Evolutionary conservation across 2,888 invertebrate genomes (phyloP), one percentile per base, ranked within the genome.

Genomic region (Arctia plantaginis): DNA sequence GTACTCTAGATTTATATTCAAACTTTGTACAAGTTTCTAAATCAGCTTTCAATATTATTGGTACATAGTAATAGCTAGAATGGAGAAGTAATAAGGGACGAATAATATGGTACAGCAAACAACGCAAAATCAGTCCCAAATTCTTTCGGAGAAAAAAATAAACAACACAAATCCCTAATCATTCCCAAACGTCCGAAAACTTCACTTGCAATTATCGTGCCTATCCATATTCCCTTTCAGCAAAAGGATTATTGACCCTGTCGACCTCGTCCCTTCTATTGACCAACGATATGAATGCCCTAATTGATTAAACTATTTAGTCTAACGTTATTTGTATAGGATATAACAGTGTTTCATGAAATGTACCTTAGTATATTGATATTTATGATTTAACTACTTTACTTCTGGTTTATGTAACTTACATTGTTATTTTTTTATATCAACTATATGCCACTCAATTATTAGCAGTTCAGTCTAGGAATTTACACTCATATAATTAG

Each of bases 281-380:
- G 82, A 75, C 66, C 55, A 59, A 39, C 71, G 77, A 72, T 80
- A 82, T 80, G 73, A 79, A 80, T 74, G 74, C 75, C 78, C 62
- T 72, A 77, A 82, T 82, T 82, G 80, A 84, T 84, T 80, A 68
- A 39, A 27, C 44, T 69, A 72, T 77, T 59, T 77, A 75, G 74
- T 55, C 81, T 68, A 72, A 75, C 71, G 78, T 77, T 69, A 78
- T 82, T 82, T 71, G 66, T 59, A 23, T 71, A 15, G 12, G 41
- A 27, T 18, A 18, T 12, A 27, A 18, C 13, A 18, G 27, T 18
- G 30, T 30, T 62, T 30, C 7, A 30, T 30, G 62, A 30, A 30
- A 62, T 30, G 1, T 62, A 18, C 7, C 62, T 30, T 2, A 30
- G 51, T 30, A 30, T 15, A 13, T 44, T 44, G n/a, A 30, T 62